Percentiles rank a stretch among this genome's conserved stretches.
Evolutionary conservation across 2,888 invertebrate genomes (phyloP).

Genomic region (Falcaria lacertinaria): DNA sequence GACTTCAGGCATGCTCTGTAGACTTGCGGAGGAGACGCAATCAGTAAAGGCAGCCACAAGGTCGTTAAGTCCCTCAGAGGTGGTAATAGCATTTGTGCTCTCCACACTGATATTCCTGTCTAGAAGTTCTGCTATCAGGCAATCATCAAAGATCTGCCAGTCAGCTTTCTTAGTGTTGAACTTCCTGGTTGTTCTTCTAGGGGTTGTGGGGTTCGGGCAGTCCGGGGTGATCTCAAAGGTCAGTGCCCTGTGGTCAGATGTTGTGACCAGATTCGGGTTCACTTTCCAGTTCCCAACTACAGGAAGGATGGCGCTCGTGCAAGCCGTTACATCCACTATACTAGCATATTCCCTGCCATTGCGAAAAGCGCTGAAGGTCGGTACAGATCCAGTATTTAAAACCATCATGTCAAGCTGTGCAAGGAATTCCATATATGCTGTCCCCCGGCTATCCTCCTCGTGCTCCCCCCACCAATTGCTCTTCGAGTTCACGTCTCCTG

Average conservation of each 20-base stretch:
- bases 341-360: constrained; percentile 5
- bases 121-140: not conserved
- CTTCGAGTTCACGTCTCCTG: not conserved
- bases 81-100: too few species aligned
- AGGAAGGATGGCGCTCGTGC: constrained; percentile 4
- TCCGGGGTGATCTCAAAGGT: constrained; percentile 4
- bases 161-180: constrained; percentile 7
- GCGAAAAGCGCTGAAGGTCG: constrained; percentile 6
- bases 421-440: not conserved
- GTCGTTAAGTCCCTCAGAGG: not conserved
- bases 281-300: constrained; percentile 3
- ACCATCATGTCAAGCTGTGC: not conserved
- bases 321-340: constrained; percentile 7
- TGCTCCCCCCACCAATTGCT: not conserved
- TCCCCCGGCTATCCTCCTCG: not conserved
- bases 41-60: not conserved
- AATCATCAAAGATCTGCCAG: constrained; percentile 1
- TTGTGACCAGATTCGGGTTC: constrained; percentile 4
- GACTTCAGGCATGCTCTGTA: not conserved
- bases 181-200: not conserved
- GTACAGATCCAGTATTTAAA: constrained; percentile 4
- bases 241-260: constrained; percentile 15
- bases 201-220: not conserved
- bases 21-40: not conserved
- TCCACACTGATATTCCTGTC: not conserved